Evolutionary conservation across 2,888 invertebrate species (phyloP), one percentile per base, ranked within the genome.

Genomic region (Palloptera scutellata): DNA sequence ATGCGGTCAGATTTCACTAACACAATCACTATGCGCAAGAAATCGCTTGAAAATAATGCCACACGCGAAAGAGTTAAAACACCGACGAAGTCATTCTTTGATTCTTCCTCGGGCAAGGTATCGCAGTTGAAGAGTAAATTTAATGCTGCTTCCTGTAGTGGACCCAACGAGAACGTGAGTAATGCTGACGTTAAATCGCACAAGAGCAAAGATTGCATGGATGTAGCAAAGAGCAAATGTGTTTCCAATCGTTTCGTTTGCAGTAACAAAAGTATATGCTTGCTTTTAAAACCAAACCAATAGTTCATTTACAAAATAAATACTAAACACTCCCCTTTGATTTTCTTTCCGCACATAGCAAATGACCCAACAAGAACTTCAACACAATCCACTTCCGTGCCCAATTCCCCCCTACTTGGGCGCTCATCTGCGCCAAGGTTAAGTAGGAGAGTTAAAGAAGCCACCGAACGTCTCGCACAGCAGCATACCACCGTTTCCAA

Each of bases 371-470:
- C 71, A 73, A 79, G 73, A 72, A 71, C 71, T 60, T 58, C 65
- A 62, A 15, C 69, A 62, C 78, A 81, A 71, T 78, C 83, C 59
- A 78, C 81, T 68, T 85, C 83, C 63, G 78, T 85, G 78, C 85
- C 86, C 73, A 84, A 83, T 66, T 86, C 87, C 3, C 81, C 81
- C 66, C 70, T 78, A 70, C 78, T 77, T 62, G 75, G 76, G 65
- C 80, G 78, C 66, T 77, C 84, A 72, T 74, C 84, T 73, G 74
- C 82, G 78, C 74, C 81, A 75, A 83, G 86, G 81, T 82, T 87
- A 84, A 86, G 85, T 70, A 84, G 83, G 74, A 83, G 86, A 42
- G 83, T 86, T 12, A 83, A 84, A 58, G 86, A 86, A 75, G 86
- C 85, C 69, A 83, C 85, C 67, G 80, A 85, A 77, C 80, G 86